Conservation (phyloP, 2,113 vertebrate genomes). For the Rhadina sibilatrix region DNA sequence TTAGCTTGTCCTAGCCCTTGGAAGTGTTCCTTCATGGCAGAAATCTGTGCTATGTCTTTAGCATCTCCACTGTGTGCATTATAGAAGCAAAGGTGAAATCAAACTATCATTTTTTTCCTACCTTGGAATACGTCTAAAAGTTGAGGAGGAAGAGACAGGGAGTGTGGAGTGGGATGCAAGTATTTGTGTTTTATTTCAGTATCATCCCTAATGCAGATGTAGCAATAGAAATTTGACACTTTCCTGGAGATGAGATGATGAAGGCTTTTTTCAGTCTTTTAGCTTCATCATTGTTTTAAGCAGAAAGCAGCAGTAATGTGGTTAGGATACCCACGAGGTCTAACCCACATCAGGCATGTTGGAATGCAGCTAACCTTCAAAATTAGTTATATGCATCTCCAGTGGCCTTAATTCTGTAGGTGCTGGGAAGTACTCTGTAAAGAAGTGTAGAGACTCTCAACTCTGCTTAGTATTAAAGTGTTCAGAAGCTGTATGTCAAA, state of each 20-base stretch:
- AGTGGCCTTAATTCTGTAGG: neutral
- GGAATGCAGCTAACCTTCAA: neutral
- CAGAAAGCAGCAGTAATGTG: neutral
- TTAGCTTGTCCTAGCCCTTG: neutral
- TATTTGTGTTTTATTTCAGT: neutral
- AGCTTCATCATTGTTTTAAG: neutral
- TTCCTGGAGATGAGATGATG: neutral
- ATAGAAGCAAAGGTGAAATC: neutral
- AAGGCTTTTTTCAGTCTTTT: neutral
- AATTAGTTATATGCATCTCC: neutral
- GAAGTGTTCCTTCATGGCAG: neutral
- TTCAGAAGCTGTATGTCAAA: neutral
- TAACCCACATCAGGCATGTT: neutral
- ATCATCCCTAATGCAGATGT: neutral
- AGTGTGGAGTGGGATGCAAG: neutral
- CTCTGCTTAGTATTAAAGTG: neutral
- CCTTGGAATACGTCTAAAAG: neutral
- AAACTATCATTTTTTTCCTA: neutral
- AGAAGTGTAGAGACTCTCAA: neutral
- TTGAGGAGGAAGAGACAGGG: neutral
- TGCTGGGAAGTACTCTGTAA: neutral
- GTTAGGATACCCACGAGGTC: neutral
- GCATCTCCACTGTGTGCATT: neutral
- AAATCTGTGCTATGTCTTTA: neutral
- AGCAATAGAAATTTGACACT: neutral